phyloP scores from a whole-genome alignment of 2,113 vertebrate species.

The human region DNA sequence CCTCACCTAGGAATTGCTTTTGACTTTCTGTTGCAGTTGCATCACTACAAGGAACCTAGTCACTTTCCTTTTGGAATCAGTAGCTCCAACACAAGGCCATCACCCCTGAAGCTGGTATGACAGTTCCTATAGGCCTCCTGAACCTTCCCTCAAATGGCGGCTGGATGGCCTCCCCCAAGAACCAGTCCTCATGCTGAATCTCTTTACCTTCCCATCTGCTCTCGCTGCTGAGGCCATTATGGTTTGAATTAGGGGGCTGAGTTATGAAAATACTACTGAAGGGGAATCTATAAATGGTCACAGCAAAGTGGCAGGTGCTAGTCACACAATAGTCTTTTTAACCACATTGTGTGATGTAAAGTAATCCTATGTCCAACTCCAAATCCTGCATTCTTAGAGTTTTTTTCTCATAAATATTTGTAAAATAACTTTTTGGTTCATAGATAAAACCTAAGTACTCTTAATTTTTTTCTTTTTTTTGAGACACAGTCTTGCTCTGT shows the following conservation, averaged over 20 bases:
- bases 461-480: neutral
- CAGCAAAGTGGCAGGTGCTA: neutral
- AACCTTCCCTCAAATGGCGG: neutral
- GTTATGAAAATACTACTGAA: neutral
- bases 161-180: neutral
- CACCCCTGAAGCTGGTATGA: accelerated
- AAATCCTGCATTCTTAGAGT: neutral
- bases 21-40: neutral
- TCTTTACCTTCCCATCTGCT: neutral
- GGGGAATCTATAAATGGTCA: neutral
- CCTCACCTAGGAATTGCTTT: neutral
- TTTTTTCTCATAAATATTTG: neutral
- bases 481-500: too few relatives aligned
- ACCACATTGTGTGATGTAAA: neutral
- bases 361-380: neutral
- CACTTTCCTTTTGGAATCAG: neutral
- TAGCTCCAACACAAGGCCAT: neutral
- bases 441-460: neutral
- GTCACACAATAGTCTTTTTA: neutral
- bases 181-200: neutral
- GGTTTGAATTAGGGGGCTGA: neutral
- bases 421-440: neutral
- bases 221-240: too few relatives aligned
- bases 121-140: neutral
- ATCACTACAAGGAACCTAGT: neutral